Evolutionary conservation across 1,140 invertebrate genomes (phyloP), one percentile per base, ranked within the genome.

Genomic region (Radopholus similis): DNA sequence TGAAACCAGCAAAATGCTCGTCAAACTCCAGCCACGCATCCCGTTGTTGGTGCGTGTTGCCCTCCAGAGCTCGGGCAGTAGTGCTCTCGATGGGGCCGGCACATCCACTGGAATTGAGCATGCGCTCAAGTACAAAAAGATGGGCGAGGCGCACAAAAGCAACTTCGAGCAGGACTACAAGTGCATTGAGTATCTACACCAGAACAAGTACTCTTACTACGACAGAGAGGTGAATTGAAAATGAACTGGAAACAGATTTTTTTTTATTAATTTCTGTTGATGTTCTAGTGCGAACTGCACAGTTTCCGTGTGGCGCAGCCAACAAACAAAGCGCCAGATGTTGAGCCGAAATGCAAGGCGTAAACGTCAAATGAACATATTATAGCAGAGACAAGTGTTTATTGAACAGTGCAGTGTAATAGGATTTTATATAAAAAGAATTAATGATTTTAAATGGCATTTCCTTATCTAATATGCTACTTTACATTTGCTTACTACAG

Each of bases 161-260:
- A 35, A 71, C 6, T 57, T 76, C 28, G 66, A 77, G 42, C 70
- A 77, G 59, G 75, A 77, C 23, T 75, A 75, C 51, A 75, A 75
- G 58, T 75, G 73, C 51, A 34, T 23, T 26, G 73, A 75, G 21
- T 75, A 75, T 51, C 68, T 77, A 2, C n/a, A 78, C 38, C 77
- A 56, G 34, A 75, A 74, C n/a, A 64, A n/a, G 4, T 65, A 54
- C 23, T 75, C 73, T 42, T 75, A 44, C 42, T 75, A 75, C 40
- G 59, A 75, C 44, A 68, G 26, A 15, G 73, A 75, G 49, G 73
- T 75, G 37, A 54, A 64, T 66, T 49, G 4, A 15, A 55, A 34
- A n/a, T 67, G 9, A 40, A 56, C 21, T 66, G 23, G 30, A 4
- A 40, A 64, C n/a, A n/a, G n/a, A n/a, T n/a, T n/a, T 68, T 30